Evolutionary conservation across 2,113 vertebrate species (phyloP).

Genomic region (Fulmarus glacialis): DNA sequence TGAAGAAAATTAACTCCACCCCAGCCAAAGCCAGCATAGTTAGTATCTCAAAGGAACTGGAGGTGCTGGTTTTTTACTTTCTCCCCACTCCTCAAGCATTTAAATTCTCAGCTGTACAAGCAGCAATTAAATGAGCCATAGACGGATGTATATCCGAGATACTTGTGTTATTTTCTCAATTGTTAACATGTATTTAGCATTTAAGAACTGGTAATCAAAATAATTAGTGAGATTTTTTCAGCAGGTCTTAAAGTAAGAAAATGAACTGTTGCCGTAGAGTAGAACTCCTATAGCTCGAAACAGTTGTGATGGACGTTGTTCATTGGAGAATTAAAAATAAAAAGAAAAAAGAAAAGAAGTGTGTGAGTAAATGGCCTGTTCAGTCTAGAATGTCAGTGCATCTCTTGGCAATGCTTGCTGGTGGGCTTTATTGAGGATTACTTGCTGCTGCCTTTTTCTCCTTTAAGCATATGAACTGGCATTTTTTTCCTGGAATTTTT

Average conservation of each 20-base stretch:
- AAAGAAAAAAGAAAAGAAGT: background rate
- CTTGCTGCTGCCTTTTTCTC: background rate
- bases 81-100: background rate
- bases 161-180: background rate
- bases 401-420: slow-evolving; percentile 17
- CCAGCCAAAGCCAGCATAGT: background rate
- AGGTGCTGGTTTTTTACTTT: background rate
- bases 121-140: background rate
- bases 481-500: background rate
- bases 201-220: background rate
- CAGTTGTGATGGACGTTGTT: background rate
- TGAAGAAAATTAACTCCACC: background rate
- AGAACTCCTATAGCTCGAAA: background rate
- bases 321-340: background rate
- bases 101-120: background rate
- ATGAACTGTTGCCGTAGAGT: background rate
- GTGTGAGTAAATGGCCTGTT: background rate
- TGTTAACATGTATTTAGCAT: background rate
- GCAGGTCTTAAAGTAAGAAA: background rate
- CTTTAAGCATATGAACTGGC: background rate
- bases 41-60: background rate
- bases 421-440: background rate
- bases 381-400: background rate
- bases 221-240: background rate
- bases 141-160: background rate